A percentile compares a stretch with the other conserved stretches of the same genome.
Conservation (phyloP, 2,888 invertebrate species). For the Apodemia mormo region DNA sequence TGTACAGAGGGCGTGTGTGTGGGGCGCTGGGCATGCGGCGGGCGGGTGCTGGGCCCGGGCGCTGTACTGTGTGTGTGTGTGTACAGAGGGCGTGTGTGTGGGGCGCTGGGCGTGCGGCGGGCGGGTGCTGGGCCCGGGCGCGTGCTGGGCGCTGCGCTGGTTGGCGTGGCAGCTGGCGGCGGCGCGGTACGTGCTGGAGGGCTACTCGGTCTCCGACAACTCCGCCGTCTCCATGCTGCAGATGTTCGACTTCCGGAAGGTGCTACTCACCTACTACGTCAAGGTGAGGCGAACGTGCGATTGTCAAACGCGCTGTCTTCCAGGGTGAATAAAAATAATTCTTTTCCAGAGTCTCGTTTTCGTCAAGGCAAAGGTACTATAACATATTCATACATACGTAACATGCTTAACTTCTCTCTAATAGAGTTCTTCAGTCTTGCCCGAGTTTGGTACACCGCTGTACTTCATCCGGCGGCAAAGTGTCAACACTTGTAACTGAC, state of each 20-base stretch:
- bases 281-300: constrained; percentile 83
- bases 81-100: constrained; percentile 43
- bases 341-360: too few species aligned
- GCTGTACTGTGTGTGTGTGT: not conserved
- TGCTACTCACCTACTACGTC: constrained; percentile 98
- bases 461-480: too few species aligned
- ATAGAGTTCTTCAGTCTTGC: too few species aligned
- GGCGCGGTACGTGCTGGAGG: constrained; percentile 98
- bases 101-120: constrained; percentile 85
- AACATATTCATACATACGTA: too few species aligned
- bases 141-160: constrained; percentile 99
- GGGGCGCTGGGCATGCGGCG: constrained; percentile 80
- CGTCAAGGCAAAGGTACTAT: too few species aligned
- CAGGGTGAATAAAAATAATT: too few species aligned
- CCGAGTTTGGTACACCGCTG: too few species aligned
- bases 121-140: constrained; percentile 95
- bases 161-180: constrained; percentile 98
- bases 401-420: too few species aligned
- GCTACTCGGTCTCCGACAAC: constrained; percentile 99
- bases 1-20: constrained; percentile 43
- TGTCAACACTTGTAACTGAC: too few species aligned
- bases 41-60: too few species aligned
- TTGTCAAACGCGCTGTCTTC: not conserved
- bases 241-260: constrained; percentile 98
- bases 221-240: constrained; percentile 98